A percentile compares a stretch with the other conserved stretches of the same genome.
phyloP scores from a whole-genome alignment of 37 sponge, comb jelly and placozoan genomes.

The Hexactinellida sp. region DNA sequence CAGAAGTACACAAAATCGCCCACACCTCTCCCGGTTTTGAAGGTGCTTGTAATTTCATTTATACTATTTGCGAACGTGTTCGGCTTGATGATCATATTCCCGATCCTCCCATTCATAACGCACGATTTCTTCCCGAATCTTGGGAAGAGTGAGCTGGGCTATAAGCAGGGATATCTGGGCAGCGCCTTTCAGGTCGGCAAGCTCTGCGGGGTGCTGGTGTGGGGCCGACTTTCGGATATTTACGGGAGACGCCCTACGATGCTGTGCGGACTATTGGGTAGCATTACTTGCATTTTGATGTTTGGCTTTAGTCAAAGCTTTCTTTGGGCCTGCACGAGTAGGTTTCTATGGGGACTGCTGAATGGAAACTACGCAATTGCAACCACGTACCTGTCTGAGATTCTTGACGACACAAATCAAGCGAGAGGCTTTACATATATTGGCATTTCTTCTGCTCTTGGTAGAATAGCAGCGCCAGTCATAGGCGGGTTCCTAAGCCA shows the following conservation, averaged over 20 bases:
- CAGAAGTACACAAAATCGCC: no score
- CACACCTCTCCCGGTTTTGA: background rate
- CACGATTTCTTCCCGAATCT: conserved; percentile 83
- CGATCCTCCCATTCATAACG: conserved; percentile 75
- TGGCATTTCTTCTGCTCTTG: conserved; percentile 33
- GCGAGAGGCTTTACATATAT: conserved; percentile 58
- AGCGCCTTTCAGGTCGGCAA: conserved; percentile 56
- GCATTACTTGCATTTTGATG: conserved; percentile 27
- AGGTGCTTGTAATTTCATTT: background rate
- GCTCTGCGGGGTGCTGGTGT: conserved; percentile 53
- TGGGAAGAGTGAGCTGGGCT: conserved; percentile 43
- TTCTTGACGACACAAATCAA: conserved; percentile 79
- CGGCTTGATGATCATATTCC: conserved; percentile 62
- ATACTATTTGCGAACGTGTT: conserved; percentile 17
- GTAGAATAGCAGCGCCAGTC: conserved; percentile 48
- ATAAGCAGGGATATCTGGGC: conserved; percentile 61
- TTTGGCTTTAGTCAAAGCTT: conserved; percentile 74
- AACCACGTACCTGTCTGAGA: conserved; percentile 80
- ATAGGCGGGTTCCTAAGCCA: conserved; percentile 70
- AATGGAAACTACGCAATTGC: conserved; percentile 68
- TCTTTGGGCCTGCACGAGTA: conserved; percentile 51
- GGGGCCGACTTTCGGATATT: conserved; percentile 67
- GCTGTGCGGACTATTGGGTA: conserved; percentile 45
- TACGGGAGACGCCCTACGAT: conserved; percentile 53
- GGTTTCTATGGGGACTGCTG: conserved; percentile 74